Evolutionary conservation across 2,888 invertebrate species (phyloP).

Genomic region (Oscheius sp.): DNA sequence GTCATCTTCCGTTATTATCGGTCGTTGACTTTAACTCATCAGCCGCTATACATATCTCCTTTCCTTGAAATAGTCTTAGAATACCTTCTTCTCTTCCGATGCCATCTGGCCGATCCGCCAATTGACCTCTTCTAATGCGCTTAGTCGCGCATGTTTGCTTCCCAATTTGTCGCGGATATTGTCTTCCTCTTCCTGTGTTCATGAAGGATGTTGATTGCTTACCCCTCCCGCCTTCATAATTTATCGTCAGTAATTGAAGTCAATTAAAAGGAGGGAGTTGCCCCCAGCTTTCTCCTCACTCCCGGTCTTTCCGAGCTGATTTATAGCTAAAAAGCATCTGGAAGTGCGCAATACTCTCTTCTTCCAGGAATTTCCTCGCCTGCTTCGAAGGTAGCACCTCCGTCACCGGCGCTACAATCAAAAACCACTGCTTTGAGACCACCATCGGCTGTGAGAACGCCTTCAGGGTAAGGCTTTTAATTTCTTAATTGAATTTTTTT

Average conservation of each 20-base stretch:
- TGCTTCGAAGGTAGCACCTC: conserved; percentile 8
- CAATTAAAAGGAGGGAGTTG: conserved; percentile 12
- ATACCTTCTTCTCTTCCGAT: conserved; percentile 5
- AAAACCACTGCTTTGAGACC: no score
- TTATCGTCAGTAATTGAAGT: conserved; percentile 20
- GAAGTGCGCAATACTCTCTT: conserved; percentile 23
- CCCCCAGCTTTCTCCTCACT: neutral
- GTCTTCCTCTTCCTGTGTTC: neutral
- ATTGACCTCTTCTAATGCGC: conserved; percentile 30
- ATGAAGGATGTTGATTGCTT: conserved; percentile 25
- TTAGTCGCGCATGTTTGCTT: conserved; percentile 24
- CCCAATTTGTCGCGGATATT: conserved; percentile 29
- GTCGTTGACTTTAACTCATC: no score
- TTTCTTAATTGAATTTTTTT: no score
- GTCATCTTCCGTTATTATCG: no score
- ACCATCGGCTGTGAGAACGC: no score
- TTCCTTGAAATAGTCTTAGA: neutral
- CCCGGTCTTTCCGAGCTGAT: conserved; percentile 16
- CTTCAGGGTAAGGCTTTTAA: conserved; percentile 14
- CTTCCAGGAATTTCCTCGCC: conserved; percentile 24
- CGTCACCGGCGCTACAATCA: conserved; percentile 11
- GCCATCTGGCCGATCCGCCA: conserved; percentile 34
- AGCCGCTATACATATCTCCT: neutral
- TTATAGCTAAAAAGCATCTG: conserved; percentile 25
- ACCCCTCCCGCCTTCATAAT: neutral